Percentiles rank a stretch among this genome's conserved stretches.
Conservation (phyloP, 2,797 vertebrate genomes). For the Nyctalus aviator region DNA sequence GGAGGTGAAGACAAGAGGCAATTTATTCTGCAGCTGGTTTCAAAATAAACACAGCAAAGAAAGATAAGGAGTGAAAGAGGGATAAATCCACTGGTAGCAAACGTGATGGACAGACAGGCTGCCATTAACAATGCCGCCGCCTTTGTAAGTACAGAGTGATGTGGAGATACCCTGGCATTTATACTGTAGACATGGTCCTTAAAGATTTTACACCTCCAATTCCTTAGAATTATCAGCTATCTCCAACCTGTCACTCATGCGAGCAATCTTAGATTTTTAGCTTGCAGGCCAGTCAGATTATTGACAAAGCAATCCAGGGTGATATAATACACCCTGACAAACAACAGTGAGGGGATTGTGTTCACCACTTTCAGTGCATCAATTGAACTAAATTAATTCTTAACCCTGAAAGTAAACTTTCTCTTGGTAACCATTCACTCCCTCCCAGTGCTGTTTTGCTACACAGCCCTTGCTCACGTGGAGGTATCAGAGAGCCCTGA, state of each 20-base stretch:
- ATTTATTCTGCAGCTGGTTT: constrained; percentile 91
- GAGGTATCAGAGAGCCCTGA: constrained; percentile 58
- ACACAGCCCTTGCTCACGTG: neutral
- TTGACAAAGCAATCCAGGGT: constrained; percentile 98
- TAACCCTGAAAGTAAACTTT: constrained; percentile 88
- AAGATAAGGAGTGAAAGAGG: constrained; percentile 96
- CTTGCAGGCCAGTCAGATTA: constrained; percentile 93
- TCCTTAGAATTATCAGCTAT: constrained; percentile 99
- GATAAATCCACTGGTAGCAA: constrained; percentile 95
- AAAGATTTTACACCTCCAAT: constrained; percentile 99
- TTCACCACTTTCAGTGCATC: constrained; percentile 87
- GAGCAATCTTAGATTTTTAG: constrained; percentile 95
- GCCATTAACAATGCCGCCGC: constrained; percentile 96
- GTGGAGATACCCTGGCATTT: constrained; percentile 99
- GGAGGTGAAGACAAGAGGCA: constrained; percentile 91
- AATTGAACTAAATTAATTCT: constrained; percentile 89
- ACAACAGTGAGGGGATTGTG: constrained; percentile 91
- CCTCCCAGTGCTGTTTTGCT: constrained; percentile 69
- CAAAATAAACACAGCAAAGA: constrained; percentile 90
- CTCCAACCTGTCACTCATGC: constrained; percentile 96
- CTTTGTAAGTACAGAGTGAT: constrained; percentile 96
- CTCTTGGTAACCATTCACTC: constrained; percentile 85
- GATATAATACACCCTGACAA: constrained; percentile 95
- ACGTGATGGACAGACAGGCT: constrained; percentile 97
- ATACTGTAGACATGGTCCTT: constrained; percentile 97